Evolutionary conservation across 2,113 vertebrate genomes (phyloP).

Genomic region (Microcebus tavaratra): DNA sequence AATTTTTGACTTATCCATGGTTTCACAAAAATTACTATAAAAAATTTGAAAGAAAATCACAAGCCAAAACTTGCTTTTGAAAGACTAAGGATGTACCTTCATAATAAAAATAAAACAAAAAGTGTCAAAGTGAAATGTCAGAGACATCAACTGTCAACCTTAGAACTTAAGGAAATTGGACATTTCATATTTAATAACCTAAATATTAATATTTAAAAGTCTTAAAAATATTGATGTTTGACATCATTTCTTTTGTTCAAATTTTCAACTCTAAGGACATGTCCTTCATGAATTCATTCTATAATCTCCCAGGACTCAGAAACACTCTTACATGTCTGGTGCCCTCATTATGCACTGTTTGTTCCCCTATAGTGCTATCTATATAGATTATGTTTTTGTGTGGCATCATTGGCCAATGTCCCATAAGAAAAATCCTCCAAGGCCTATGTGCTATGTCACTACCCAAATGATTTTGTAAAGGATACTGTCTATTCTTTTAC

Average conservation of each 20-base stretch:
- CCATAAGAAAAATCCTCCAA: not conserved
- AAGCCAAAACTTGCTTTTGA: too few relatives aligned
- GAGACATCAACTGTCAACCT: too few relatives aligned
- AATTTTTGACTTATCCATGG: too few relatives aligned
- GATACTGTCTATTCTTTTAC: not conserved
- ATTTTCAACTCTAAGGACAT: not conserved
- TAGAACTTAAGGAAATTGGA: too few relatives aligned
- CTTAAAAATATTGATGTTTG: not conserved
- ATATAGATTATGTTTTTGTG: not conserved
- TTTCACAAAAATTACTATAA: too few relatives aligned
- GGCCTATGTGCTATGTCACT: not conserved
- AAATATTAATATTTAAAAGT: not conserved
- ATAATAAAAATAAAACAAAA: too few relatives aligned
- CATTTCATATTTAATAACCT: too few relatives aligned
- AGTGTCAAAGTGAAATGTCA: too few relatives aligned
- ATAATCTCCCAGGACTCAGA: not conserved
- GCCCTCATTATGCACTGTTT: not conserved
- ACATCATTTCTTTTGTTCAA: not conserved
- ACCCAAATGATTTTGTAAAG: not conserved
- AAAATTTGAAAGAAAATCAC: too few relatives aligned
- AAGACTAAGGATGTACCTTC: too few relatives aligned
- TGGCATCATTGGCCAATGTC: not conserved
- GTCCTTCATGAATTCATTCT: not conserved
- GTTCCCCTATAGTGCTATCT: not conserved
- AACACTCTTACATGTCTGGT: not conserved